Evolutionary conservation across 2,113 vertebrate genomes (phyloP).

Genomic region (Ancistrus triradiatus): DNA sequence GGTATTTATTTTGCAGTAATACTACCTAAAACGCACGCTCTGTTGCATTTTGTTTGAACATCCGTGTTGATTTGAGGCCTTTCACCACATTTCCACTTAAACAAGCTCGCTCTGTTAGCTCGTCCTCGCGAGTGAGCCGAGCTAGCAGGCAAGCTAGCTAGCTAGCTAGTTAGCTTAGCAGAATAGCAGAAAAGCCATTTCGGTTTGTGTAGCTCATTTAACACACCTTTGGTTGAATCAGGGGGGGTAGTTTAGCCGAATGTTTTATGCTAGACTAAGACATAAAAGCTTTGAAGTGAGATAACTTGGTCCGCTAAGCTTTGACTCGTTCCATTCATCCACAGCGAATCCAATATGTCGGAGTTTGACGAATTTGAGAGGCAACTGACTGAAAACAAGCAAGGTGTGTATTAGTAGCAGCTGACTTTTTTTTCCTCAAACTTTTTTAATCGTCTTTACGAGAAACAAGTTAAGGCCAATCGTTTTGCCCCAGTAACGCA

Average conservation of each 20-base stretch:
- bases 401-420: conserved; percentile 47
- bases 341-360: conserved; percentile 42
- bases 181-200: not conserved
- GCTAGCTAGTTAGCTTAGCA: conserved; percentile 17
- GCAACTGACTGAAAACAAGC: conserved; percentile 48
- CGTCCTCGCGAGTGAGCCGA: conserved; percentile 2
- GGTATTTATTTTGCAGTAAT: not conserved
- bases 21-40: too few relatives aligned
- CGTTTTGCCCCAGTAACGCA: too few relatives aligned
- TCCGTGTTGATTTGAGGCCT: not conserved
- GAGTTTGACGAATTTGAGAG: conserved; percentile 51
- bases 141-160: conserved; percentile 22
- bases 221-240: not conserved
- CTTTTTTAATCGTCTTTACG: too few relatives aligned
- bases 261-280: not conserved
- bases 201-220: too few relatives aligned
- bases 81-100: not conserved
- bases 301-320: conserved; percentile 13
- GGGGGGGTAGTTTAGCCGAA: not conserved
- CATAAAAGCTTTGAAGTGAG: conserved; percentile 12
- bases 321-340: conserved; percentile 30
- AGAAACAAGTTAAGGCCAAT: too few relatives aligned
- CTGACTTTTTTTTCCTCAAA: too few relatives aligned
- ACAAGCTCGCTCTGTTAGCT: not conserved
- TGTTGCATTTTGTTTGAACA: not conserved